phyloP scores from a whole-genome alignment of 64 coral and sea anemone species.

The Montipora foliosa region DNA sequence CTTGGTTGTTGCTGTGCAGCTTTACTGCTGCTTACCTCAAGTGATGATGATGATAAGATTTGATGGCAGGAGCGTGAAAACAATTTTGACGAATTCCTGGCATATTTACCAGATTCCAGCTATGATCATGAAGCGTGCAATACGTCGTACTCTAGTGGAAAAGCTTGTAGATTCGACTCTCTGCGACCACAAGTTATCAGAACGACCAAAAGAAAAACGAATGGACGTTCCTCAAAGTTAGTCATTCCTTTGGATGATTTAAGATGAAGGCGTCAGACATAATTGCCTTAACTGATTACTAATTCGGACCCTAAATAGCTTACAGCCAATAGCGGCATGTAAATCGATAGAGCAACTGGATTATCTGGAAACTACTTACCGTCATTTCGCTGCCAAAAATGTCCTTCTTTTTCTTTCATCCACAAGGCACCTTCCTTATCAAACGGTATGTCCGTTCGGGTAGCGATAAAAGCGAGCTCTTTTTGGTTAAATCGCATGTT shows the following conservation, averaged over 20 bases:
- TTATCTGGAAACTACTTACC: constrained; percentile 49
- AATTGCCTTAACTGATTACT: no score
- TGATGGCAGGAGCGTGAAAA: neutral
- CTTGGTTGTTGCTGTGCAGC: neutral
- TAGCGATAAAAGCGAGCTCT: constrained; percentile 94
- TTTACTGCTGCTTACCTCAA: neutral
- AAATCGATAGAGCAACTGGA: no score
- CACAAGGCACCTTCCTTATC: constrained; percentile 91
- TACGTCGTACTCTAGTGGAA: no score
- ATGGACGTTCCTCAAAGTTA: no score
- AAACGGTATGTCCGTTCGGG: constrained; percentile 77
- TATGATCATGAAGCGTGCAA: no score
- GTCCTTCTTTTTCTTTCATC: constrained; percentile 93
- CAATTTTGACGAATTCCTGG: neutral
- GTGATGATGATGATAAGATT: neutral
- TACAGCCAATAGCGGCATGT: no score
- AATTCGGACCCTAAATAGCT: no score
- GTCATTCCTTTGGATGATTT: no score
- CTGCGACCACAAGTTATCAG: no score
- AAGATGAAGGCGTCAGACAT: no score
- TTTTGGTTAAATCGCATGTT: constrained; percentile 98
- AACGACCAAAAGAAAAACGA: no score
- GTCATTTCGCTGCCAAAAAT: constrained; percentile 95
- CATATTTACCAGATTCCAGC: neutral
- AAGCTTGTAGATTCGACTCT: neutral